These are phyloP conservation scores for Sycophila texana DNA, from an alignment of 2,888 invertebrate species.

Conservation along the genomic window DNA sequence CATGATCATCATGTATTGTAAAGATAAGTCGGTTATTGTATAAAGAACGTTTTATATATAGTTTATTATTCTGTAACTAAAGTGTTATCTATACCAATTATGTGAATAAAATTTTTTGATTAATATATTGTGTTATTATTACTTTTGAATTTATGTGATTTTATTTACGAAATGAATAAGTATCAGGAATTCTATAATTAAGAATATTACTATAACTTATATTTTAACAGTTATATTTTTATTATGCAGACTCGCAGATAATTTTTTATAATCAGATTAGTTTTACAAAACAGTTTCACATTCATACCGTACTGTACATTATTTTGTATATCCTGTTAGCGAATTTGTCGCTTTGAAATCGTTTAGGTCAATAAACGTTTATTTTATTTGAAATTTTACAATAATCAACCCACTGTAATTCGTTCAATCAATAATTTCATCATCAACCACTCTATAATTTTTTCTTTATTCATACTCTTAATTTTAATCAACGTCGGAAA, in stretches of 20 bases:
- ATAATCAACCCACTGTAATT: slow-evolving; percentile 33
- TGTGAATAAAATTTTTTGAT: slow-evolving; percentile 54
- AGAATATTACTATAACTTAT: slow-evolving; percentile 24
- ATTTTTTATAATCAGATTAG: slow-evolving; percentile 44
- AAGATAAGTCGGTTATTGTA: slow-evolving; percentile 49
- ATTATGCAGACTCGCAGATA: slow-evolving; percentile 53
- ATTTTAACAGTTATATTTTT: slow-evolving; percentile 56
- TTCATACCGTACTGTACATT: slow-evolving; percentile 53
- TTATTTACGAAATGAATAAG: not conserved
- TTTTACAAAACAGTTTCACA: slow-evolving; percentile 56
- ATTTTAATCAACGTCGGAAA: slow-evolving; percentile 28
- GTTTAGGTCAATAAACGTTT: slow-evolving; percentile 36
- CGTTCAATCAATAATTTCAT: slow-evolving; percentile 27
- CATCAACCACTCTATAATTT: slow-evolving; percentile 30
- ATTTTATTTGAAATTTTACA: slow-evolving; percentile 33
- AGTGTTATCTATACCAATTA: slow-evolving; percentile 53
- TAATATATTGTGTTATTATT: slow-evolving; percentile 28
- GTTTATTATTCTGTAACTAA: slow-evolving; percentile 55
- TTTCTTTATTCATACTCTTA: not conserved
- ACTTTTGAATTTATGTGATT: not conserved
- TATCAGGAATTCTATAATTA: not conserved
- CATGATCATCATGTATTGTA: slow-evolving; percentile 37
- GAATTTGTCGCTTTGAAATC: slow-evolving; percentile 27
- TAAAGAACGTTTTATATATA: slow-evolving; percentile 55
- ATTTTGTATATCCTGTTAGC: slow-evolving; percentile 32